Evolutionary conservation across 2,888 invertebrate species (phyloP), one percentile per base, ranked within the genome.

Genomic region (Lasius platythorax): DNA sequence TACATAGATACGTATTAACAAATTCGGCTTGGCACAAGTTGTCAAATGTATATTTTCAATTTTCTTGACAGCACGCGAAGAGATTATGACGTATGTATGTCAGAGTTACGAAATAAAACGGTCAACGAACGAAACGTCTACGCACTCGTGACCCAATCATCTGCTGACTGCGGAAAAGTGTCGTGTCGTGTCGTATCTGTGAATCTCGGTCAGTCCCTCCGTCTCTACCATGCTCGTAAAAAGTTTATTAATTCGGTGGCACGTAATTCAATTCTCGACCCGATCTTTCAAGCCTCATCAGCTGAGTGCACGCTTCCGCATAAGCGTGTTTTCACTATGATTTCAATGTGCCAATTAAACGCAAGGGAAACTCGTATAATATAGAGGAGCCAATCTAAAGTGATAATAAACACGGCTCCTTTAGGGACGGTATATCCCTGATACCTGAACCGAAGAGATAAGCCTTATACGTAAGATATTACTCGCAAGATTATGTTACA

Each of bases 191-290:
- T 87, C 81, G 63, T 89, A 89, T 89, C 89, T 83, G n/a, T 12
- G 15, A 50, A 89, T 89, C 88, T 85, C 82, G 53, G 78, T 74
- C 75, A 56, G 46, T 46, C 67, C 63, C 53, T 63, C n/a, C 73
- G 68, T 72, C 68, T 58, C 40, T 40, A 37, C 28, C 33, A n/a
- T 40, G 81, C 63, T 79, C 64, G 30, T 56, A 84, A 84, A 88
- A 91, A 87, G 84, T 87, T 78, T 79, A 85, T 90, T 87, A 87
- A 91, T 87, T 85, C 87, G 76, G 61, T 67, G 85, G 58, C 87
- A 90, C 90, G 86, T 88, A 87, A 86, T 87, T 84, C 82, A 85
- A 53, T 88, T 87, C 85, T 56, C 85, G 37, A 82, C 68, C 46
- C 33, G 56, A 68, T 68, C 61, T 18, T 58, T 43, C 46, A 37